A percentile compares a stretch with the other conserved stretches of the same genome.
These are phyloP conservation scores for Sander vitreus DNA, from an alignment of 2,113 vertebrate genomes.

Conservation along the genomic window DNA sequence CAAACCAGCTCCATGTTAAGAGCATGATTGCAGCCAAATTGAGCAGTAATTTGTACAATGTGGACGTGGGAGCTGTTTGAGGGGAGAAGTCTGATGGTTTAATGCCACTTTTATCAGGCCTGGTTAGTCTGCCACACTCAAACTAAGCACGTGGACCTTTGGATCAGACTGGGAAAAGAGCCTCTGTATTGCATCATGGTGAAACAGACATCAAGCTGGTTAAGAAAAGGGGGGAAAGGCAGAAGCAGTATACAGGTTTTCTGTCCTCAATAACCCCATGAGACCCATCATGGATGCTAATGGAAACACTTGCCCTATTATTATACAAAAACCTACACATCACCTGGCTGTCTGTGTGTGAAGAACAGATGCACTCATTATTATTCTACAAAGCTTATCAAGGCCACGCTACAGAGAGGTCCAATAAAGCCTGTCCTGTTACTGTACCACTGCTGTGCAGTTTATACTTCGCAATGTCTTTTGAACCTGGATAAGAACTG, in stretches of 20 bases:
- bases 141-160: slow-evolving; percentile 39
- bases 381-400: slow-evolving; percentile 74
- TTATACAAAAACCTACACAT: slow-evolving; percentile 77
- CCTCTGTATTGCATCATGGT: slow-evolving; percentile 58
- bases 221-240: slow-evolving; percentile 36
- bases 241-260: slow-evolving; percentile 61
- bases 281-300: slow-evolving; percentile 80
- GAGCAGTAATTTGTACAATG: slow-evolving; percentile 84
- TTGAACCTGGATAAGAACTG: slow-evolving; percentile 27
- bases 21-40: slow-evolving; percentile 84
- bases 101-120: slow-evolving; percentile 79
- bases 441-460: slow-evolving; percentile 38
- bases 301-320: slow-evolving; percentile 74
- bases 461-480: slow-evolving; percentile 28
- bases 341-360: slow-evolving; percentile 67
- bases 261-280: slow-evolving; percentile 65
- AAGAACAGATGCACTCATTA: slow-evolving; percentile 78
- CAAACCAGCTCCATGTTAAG: slow-evolving; percentile 84
- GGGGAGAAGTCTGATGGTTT: slow-evolving; percentile 76
- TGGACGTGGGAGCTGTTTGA: slow-evolving; percentile 69
- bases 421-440: slow-evolving; percentile 50
- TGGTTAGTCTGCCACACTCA: slow-evolving; percentile 67
- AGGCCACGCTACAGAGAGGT: slow-evolving; percentile 59
- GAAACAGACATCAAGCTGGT: slow-evolving; percentile 58
- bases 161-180: slow-evolving; percentile 47